Percentiles rank a stretch among this genome's conserved stretches.
phyloP scores from a whole-genome alignment of 2,888 invertebrate species.

The Malachius bipustulatus region DNA sequence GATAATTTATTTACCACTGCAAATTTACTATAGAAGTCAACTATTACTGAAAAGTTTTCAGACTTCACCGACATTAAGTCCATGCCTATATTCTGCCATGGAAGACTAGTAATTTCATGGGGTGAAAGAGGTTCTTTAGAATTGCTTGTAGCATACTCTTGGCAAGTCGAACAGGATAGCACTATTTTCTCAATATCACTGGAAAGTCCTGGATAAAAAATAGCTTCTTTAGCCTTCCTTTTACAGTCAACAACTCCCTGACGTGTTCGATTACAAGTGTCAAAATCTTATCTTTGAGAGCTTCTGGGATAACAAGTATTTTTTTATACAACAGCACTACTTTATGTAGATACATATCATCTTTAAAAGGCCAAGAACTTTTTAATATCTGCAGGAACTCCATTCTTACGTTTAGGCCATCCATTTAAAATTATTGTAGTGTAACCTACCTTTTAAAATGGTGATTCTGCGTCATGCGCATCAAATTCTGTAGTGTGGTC shows the following conservation, averaged over 20 bases:
- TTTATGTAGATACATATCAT: constrained; percentile 1
- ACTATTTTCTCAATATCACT: constrained; percentile 1
- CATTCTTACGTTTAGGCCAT: constrained; percentile 2
- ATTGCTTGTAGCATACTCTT: neutral
- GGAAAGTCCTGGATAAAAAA: constrained; percentile 2
- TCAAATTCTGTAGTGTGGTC: no score
- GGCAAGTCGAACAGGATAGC: constrained; percentile 3
- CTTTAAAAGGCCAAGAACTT: constrained; percentile 3
- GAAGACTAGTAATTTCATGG: neutral
- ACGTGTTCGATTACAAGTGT: neutral
- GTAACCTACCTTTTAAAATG: no score
- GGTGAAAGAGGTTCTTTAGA: neutral
- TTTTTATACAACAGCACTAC: neutral
- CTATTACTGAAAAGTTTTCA: constrained; percentile 1
- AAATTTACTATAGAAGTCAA: neutral
- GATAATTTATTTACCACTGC: constrained; percentile 3
- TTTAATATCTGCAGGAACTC: constrained; percentile 1
- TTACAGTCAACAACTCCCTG: neutral
- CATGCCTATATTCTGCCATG: neutral
- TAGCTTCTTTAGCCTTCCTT: neutral
- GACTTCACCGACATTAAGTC: constrained; percentile 1
- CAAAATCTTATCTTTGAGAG: constrained; percentile 1
- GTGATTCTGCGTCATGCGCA: no score
- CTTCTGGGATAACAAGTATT: constrained; percentile 2
- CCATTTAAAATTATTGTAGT: neutral